Percentiles rank a stretch among this genome's conserved stretches.
Evolutionary conservation across 1,140 invertebrate genomes (phyloP).

Genomic region (Sarcophaga peregrina): DNA sequence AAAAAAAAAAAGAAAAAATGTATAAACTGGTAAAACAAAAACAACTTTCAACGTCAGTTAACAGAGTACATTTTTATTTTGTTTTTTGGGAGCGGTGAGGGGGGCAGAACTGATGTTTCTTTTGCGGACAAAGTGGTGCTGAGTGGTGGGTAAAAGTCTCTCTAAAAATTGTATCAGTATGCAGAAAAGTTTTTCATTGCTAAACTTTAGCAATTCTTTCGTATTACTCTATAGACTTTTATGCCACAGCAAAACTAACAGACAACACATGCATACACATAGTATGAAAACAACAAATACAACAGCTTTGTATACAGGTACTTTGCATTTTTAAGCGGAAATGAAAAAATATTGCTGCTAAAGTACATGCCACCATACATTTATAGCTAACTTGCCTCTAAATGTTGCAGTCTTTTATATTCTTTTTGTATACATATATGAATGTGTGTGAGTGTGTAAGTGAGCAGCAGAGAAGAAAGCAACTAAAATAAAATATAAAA

Average conservation of each 20-base stretch:
- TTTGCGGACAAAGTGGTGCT: conserved; percentile 28
- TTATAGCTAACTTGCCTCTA: no score
- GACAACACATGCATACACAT: no score
- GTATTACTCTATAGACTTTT: conserved; percentile 28
- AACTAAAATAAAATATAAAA: neutral
- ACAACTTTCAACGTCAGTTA: conserved; percentile 4
- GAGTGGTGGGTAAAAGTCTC: neutral
- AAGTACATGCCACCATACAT: conserved; percentile 6
- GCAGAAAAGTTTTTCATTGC: conserved; percentile 36
- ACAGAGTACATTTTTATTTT: neutral
- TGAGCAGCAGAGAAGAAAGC: no score
- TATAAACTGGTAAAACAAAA: neutral
- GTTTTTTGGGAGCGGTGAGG: no score
- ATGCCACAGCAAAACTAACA: neutral
- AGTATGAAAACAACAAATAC: no score
- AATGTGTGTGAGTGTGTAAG: neutral
- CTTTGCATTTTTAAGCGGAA: conserved; percentile 30
- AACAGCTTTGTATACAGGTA: conserved; percentile 12
- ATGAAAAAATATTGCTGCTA: conserved; percentile 25
- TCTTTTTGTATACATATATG: no score
- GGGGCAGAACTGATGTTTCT: neutral
- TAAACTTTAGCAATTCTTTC: conserved; percentile 35
- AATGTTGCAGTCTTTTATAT: no score
- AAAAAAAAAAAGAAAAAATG: neutral
- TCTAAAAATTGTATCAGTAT: conserved; percentile 34